A percentile compares a stretch with the other conserved stretches of the same genome.
These are phyloP conservation scores for Silurus lanzhouensis DNA, from an alignment of 2,797 vertebrate genomes.

Conservation along the genomic window DNA sequence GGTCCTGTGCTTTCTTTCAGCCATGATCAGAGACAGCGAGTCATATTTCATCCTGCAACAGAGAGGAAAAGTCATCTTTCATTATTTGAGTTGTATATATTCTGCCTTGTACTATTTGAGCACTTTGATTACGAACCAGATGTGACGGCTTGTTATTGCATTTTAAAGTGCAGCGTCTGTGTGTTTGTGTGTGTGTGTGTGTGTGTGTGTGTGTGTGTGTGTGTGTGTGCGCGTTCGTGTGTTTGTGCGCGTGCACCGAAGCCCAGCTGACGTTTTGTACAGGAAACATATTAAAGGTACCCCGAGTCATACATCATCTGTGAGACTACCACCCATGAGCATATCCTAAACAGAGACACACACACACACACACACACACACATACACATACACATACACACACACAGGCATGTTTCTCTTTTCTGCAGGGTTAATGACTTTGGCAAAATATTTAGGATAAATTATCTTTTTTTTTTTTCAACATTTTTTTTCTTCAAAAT, in stretches of 20 bases:
- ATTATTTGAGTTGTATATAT: conserved; percentile 61
- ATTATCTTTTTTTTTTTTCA: neutral
- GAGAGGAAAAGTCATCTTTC: conserved; percentile 56
- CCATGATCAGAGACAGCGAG: conserved; percentile 32
- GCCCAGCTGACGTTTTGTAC: conserved; percentile 66
- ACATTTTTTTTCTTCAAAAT: neutral
- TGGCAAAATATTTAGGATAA: neutral
- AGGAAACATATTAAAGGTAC: conserved; percentile 78
- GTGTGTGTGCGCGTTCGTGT: conserved; percentile 33
- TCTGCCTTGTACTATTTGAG: conserved; percentile 75
- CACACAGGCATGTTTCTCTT: neutral
- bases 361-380: conserved; percentile 3
- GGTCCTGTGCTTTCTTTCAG: conserved; percentile 32
- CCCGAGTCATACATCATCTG: conserved; percentile 77
- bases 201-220: conserved; percentile 61
- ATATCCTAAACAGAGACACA: conserved; percentile 52
- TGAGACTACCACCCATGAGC: conserved; percentile 67
- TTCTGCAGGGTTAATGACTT: neutral
- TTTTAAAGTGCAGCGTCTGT: conserved; percentile 73
- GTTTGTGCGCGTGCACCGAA: conserved; percentile 56
- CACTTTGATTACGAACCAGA: conserved; percentile 81
- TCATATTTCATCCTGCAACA: conserved; percentile 40
- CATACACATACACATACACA: neutral
- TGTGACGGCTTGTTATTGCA: conserved; percentile 80
- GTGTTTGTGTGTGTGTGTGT: conserved; percentile 69